Evolutionary conservation across 2,113 vertebrate genomes (phyloP).

Genomic region (Phalacrocorax pelagicus): DNA sequence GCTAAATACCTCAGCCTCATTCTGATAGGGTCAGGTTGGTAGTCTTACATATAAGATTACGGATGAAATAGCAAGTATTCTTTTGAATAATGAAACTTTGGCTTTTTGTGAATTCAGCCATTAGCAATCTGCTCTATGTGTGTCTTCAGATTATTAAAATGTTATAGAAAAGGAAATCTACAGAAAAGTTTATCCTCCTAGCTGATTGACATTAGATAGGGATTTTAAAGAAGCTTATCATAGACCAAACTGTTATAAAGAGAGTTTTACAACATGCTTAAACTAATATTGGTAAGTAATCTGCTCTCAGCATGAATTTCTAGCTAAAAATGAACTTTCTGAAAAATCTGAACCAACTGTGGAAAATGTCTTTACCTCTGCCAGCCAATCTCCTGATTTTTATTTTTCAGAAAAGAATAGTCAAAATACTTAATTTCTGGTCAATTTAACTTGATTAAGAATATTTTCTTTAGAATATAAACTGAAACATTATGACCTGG

Average conservation of each 20-base stretch:
- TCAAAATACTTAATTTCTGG: not conserved
- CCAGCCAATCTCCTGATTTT: not conserved
- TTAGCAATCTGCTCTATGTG: not conserved
- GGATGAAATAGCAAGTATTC: not conserved
- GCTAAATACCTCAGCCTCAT: not conserved
- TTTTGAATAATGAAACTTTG: not conserved
- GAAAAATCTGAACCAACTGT: not conserved
- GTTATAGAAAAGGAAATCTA: not conserved
- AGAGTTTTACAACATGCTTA: not conserved
- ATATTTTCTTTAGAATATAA: not conserved
- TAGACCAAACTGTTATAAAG: not conserved
- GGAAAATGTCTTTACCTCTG: not conserved
- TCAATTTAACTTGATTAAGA: not conserved
- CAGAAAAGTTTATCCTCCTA: not conserved
- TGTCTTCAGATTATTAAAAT: not conserved
- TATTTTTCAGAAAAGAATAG: not conserved
- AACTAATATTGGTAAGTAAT: not conserved
- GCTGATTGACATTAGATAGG: not conserved
- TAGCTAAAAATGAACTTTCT: not conserved
- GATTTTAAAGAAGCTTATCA: conserved; percentile 7
- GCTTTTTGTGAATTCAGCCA: not conserved
- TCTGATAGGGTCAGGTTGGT: not conserved
- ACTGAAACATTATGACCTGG: not conserved
- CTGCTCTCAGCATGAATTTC: not conserved
- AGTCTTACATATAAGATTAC: not conserved